Base-by-base conservation (phyloP, 2,888 invertebrate species). In the Polietes domitor region DNA sequence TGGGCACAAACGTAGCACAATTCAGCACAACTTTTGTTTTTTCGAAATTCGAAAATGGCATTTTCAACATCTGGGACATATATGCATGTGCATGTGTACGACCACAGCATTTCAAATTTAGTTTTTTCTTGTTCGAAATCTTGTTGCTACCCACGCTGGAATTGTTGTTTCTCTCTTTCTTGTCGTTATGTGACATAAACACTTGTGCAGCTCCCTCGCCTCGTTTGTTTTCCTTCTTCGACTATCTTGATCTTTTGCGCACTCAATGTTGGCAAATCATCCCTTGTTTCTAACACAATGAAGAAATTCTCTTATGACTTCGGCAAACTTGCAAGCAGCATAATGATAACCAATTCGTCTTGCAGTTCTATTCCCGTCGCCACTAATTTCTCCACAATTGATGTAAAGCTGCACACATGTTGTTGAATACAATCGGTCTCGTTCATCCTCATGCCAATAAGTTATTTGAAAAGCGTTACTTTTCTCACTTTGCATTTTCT, bases 291-390 rank as follows among this genome's bases (percentile, higher is more conserved):
- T 0, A 86, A 15, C 0, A 84, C 82, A 9, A 85, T 61, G 3
- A 85, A 83, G 10, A 86, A 76, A 53, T 82, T 83, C 65, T 80
- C 86, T 10, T 43, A 86, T 15, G 77, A 74, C 24, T 83, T 83
- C 15, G 83, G 85, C 12, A 86, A 43, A 55, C 82, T 85, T 47
- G 78, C 80, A 2, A 84, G 63, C 0, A 85, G 68, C 80, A 84
- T 84, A 19, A 84, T 81, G 10, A 41, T 55, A 17, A 84, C 77
- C 9, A 85, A 70, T 21, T 86, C 79, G 10, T 85, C 80, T 53
- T 80, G 80, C 0, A 84, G 37, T 12, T 28, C 43, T 4, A 86
- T 58, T 9, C 76, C 80, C 2, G 71, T 77, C 28, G 82, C 86
- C 1, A 71, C 70, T 7, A 86, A 53, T 24, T 86, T 79, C 21